phyloP scores from a whole-genome alignment of 2,888 invertebrate genomes.

The Stenotaenia linearis region DNA sequence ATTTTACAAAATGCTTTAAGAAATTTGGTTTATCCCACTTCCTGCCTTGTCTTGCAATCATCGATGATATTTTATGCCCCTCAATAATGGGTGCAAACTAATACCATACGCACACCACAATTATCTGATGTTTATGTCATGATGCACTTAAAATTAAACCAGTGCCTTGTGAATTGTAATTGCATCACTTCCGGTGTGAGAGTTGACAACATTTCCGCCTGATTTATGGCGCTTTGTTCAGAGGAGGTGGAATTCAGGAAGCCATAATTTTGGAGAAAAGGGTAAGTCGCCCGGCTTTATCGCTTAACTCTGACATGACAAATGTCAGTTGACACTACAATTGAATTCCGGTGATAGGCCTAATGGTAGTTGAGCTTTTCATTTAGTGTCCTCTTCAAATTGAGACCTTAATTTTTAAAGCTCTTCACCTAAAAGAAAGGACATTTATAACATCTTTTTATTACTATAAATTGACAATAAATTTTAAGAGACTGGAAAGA shows the following conservation, averaged over 20 bases:
- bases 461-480: neutral
- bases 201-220: constrained; percentile 20
- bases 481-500: neutral
- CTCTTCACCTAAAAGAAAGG: neutral
- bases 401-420: constrained; percentile 22
- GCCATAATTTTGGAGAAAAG: constrained; percentile 23
- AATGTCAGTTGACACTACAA: constrained; percentile 26
- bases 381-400: constrained; percentile 19
- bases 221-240: constrained; percentile 21
- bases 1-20: too few species aligned
- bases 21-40: neutral
- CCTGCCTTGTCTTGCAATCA: neutral
- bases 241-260: constrained; percentile 23
- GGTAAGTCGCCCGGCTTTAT: constrained; percentile 23
- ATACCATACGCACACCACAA: neutral
- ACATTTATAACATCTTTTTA: neutral
- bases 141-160: constrained; percentile 14
- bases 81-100: too few species aligned
- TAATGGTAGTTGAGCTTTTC: constrained; percentile 24
- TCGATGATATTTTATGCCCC: too few species aligned
- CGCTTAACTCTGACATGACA: constrained; percentile 26
- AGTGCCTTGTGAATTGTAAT: constrained; percentile 21
- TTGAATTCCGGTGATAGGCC: constrained; percentile 26
- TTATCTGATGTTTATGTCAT: constrained; percentile 12
- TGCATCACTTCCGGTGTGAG: constrained; percentile 23